Evolutionary conservation across 2,888 invertebrate genomes (phyloP), one percentile per base, ranked within the genome.

Genomic region (Aleiodes leptofemur): DNA sequence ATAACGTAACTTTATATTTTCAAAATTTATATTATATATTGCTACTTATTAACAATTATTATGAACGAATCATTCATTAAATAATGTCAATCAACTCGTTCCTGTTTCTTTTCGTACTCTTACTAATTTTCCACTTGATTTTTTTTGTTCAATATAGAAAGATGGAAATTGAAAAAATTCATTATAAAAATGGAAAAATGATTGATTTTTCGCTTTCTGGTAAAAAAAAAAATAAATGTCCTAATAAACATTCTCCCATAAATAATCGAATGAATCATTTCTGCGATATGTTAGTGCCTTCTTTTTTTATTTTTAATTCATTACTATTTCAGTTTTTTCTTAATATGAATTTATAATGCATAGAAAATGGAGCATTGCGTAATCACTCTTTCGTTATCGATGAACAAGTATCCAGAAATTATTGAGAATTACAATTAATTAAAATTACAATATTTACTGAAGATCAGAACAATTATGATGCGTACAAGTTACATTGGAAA

Each of bases 41-140:
- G 86, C 81, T 84, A 83, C 81, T 83, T 75, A 85, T 80, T 82
- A 83, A 83, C 82, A 85, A 80, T 78, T 77, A 82, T 80, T 84
- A 82, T 64, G 43, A 48, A 48, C 43, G 81, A 81, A 80, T 81
- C 77, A 79, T 78, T 84, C 83, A 84, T 85, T 83, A 78, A 83
- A 82, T 79, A 82, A 78, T 81, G 77, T 72, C 76, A 77, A 83
- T 81, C 79, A 80, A 80, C 72, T 43, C 79, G 77, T 79, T 75
- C 80, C 80, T 79, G 72, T 78, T 2, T 23, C 23, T 78, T 75
- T 75, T 80, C 64, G 55, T 64, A 73, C 34, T 34, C 34, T 77
- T 73, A 79, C 70, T 73, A 68, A 73, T 56, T 55, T 55, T 73
- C 50, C 50, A 50, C 16, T 16, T 13, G 14, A 14, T 9, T 16